Conservation (phyloP, 2,888 invertebrate genomes). For the Macrosoma leucophasiata region DNA sequence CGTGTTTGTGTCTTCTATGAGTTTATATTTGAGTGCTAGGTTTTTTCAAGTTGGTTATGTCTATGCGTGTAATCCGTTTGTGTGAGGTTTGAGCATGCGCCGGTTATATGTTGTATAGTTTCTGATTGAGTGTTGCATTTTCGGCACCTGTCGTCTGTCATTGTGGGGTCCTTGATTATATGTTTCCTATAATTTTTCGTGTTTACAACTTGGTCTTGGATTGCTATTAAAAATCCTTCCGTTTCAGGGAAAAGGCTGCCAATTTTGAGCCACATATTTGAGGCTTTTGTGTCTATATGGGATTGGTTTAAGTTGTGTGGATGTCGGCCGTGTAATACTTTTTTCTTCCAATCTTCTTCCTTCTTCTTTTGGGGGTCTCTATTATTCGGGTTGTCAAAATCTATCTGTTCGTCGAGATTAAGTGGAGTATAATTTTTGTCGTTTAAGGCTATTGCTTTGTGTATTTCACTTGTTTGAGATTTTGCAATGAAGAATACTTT, state of each 20-base stretch:
- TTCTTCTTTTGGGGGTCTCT: slow-evolving; percentile 1
- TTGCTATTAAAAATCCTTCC: slow-evolving; percentile 6
- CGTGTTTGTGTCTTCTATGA: neutral
- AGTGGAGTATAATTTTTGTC: slow-evolving; percentile 3
- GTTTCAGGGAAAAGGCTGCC: slow-evolving; percentile 12
- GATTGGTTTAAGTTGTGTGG: slow-evolving; percentile 17
- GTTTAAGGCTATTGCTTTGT: slow-evolving; percentile 29
- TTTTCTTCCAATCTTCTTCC: slow-evolving; percentile 3
- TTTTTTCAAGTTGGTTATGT: slow-evolving; percentile 16
- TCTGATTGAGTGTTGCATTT: slow-evolving; percentile 10
- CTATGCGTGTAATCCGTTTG: slow-evolving; percentile 17
- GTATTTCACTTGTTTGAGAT: slow-evolving; percentile 1
- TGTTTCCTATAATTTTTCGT: slow-evolving; percentile 7
- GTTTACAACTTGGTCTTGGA: slow-evolving; percentile 6
- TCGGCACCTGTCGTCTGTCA: slow-evolving; percentile 9
- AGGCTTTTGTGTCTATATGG: slow-evolving; percentile 20
- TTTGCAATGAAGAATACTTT: slow-evolving; percentile 6
- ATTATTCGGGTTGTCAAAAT: neutral
- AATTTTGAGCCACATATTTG: slow-evolving; percentile 15
- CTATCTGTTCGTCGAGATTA: neutral
- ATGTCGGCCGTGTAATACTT: slow-evolving; percentile 8
- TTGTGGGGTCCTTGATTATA: slow-evolving; percentile 1
- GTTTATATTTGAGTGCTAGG: slow-evolving; percentile 5
- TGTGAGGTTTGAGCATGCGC: slow-evolving; percentile 9
- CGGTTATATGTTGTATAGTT: slow-evolving; percentile 21